These are phyloP conservation scores for Platycnemis pennipes DNA, from an alignment of 2,888 invertebrate species.

Conservation along the genomic window DNA sequence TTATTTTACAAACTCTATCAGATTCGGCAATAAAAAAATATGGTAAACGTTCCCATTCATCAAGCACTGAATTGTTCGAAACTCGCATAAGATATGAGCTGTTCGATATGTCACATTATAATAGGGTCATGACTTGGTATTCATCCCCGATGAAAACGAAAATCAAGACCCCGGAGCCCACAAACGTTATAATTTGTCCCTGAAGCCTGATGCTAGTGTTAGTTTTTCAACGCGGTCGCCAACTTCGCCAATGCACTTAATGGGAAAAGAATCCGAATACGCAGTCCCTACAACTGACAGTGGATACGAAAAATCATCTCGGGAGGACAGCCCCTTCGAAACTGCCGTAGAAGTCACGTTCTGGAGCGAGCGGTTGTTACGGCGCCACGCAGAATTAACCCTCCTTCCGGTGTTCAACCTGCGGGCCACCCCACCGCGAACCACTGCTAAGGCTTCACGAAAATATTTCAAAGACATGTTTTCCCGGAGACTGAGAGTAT, in stretches of 20 bases:
- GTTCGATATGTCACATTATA: too few relatives aligned
- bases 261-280: background rate
- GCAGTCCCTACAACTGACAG: background rate
- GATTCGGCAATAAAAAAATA: too few relatives aligned
- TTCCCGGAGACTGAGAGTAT: background rate
- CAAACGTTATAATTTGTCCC: background rate
- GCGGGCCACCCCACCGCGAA: background rate
- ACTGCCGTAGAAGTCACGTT: background rate
- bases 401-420: background rate
- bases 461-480: conserved; percentile 4
- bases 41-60: too few relatives aligned
- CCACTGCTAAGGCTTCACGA: background rate
- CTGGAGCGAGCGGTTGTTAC: background rate
- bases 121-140: too few relatives aligned
- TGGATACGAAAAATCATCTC: background rate
- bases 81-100: too few relatives aligned
- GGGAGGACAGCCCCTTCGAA: background rate
- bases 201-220: background rate
- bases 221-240: background rate
- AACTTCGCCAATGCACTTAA: background rate
- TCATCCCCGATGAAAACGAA: too few relatives aligned
- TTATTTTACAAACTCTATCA: too few relatives aligned
- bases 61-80: too few relatives aligned
- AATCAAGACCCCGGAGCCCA: too few relatives aligned
- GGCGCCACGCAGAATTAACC: background rate